Evolutionary conservation across 2,113 vertebrate genomes (phyloP).

Genomic region (Crypturellus undulatus): DNA sequence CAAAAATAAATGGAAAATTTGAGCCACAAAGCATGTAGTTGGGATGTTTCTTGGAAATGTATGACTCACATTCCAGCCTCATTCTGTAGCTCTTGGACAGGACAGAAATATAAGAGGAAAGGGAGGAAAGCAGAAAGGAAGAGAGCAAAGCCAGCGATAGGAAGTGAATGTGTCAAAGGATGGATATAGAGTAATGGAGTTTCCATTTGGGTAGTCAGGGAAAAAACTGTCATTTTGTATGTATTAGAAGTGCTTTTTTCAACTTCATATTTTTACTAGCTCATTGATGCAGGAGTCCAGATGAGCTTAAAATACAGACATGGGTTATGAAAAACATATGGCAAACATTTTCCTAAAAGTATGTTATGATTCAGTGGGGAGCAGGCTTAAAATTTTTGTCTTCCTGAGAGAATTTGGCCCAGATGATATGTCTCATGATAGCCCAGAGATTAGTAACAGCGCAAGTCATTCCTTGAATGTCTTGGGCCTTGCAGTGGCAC

Average conservation of each 20-base stretch:
- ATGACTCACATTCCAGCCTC: conserved; percentile 3
- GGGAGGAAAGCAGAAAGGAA: not conserved
- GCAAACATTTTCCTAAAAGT: not conserved
- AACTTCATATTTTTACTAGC: not conserved
- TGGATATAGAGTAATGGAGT: not conserved
- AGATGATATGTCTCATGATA: not conserved
- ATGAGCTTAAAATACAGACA: not conserved
- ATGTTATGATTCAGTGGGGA: not conserved
- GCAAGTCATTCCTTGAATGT: not conserved
- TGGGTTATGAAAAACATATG: not conserved
- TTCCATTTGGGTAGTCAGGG: not conserved
- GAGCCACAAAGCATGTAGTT: not conserved
- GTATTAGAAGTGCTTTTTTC: not conserved
- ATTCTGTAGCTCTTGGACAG: not conserved
- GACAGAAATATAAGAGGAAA: conserved; percentile 6
- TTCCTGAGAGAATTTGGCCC: not conserved
- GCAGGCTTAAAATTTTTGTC: not conserved
- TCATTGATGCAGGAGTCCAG: not conserved
- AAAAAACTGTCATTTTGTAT: not conserved
- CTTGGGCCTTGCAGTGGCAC: not conserved
- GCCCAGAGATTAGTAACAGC: not conserved
- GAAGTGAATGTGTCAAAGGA: not conserved
- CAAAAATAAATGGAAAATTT: conserved; percentile 47
- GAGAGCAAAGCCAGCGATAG: conserved; percentile 9
- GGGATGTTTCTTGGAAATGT: conserved; percentile 22